phyloP scores from a whole-genome alignment of 2,797 vertebrate genomes.

The Zalophus californianus region DNA sequence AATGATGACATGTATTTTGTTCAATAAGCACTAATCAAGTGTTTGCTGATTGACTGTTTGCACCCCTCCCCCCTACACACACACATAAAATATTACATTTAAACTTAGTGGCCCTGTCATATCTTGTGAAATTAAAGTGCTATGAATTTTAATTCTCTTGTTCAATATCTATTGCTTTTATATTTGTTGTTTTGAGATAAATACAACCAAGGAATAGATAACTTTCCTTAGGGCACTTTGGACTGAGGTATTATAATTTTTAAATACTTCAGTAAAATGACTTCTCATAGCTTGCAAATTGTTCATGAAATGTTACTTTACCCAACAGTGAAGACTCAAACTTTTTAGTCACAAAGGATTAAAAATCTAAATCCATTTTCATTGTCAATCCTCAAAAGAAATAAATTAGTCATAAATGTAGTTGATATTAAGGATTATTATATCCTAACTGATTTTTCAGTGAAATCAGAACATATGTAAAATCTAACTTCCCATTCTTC shows the following conservation, averaged over 20 bases:
- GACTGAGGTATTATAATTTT: not conserved
- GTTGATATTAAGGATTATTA: not conserved
- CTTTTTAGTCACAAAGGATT: not conserved
- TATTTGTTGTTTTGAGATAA: not conserved
- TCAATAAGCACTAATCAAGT: not conserved
- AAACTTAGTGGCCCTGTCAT: not conserved
- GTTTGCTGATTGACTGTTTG: not conserved
- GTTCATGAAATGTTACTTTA: not conserved
- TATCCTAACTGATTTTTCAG: not conserved
- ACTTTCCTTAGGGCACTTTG: not conserved
- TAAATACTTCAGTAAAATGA: not conserved
- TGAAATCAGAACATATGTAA: not conserved
- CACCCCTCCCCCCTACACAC: accelerated
- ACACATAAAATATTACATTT: not conserved
- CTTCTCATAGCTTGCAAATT: not conserved
- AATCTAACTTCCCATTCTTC: not conserved
- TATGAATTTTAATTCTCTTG: not conserved
- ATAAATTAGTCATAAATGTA: not conserved
- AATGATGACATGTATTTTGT: not conserved
- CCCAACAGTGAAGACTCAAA: not conserved
- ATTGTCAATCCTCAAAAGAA: not conserved
- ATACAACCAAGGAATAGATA: not conserved
- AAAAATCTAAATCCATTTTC: not conserved
- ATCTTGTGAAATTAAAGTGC: not conserved
- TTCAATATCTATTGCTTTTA: not conserved